Conservation (phyloP, 1,140 invertebrate species). For the Oryctes rhinoceros region DNA sequence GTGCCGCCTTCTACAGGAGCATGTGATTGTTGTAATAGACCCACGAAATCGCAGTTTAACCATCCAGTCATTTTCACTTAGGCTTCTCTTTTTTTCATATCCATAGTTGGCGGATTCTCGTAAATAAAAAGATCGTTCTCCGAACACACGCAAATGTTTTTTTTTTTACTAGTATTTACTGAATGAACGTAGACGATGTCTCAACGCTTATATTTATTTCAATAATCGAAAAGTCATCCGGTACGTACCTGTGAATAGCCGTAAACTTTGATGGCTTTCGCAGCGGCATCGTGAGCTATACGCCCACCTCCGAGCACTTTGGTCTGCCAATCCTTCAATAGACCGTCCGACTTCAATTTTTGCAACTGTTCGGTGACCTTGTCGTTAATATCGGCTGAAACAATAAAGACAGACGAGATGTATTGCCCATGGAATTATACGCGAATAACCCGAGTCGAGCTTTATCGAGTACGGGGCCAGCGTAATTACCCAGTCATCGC, state of each 20-base stretch:
- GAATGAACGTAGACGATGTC: too few species aligned
- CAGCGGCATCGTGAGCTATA: slow-evolving; percentile 77
- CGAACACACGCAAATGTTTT: too few species aligned
- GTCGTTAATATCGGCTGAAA: slow-evolving; percentile 75
- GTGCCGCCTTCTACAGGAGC: too few species aligned
- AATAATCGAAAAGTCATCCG: too few species aligned
- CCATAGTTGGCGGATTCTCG: too few species aligned
- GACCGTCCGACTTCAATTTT: slow-evolving; percentile 61
- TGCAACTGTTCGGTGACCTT: slow-evolving; percentile 65
- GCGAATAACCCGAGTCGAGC: background rate
- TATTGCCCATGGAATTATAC: background rate
- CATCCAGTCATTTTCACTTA: too few species aligned
- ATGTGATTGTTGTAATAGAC: too few species aligned
- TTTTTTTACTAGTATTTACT: too few species aligned
- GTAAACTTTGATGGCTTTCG: slow-evolving; percentile 84
- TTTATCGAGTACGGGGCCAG: background rate
- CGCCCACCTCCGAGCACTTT: slow-evolving; percentile 79
- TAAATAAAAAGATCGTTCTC: too few species aligned
- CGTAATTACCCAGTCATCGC: background rate
- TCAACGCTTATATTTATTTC: too few species aligned
- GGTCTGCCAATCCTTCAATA: slow-evolving; percentile 60
- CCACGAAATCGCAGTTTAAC: too few species aligned
- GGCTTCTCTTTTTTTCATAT: too few species aligned
- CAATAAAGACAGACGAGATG: slow-evolving; percentile 42
- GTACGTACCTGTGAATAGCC: slow-evolving; percentile 79